Percentiles rank a stretch among this genome's conserved stretches.
phyloP scores from a whole-genome alignment of 2,797 vertebrate genomes.

The Epinephelus coioides region DNA sequence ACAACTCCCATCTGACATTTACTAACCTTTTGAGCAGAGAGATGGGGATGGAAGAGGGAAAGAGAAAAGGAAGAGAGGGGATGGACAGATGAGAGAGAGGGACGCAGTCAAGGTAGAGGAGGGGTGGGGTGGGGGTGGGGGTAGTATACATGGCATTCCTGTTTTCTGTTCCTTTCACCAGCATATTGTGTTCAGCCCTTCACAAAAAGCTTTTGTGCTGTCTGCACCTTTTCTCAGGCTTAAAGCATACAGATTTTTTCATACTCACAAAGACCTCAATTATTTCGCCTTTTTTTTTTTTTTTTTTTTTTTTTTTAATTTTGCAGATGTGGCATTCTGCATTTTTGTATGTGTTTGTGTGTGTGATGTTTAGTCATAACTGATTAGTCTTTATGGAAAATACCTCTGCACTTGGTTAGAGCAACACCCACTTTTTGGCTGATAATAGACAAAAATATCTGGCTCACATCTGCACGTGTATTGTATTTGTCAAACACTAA shows the following conservation, averaged over 20 bases:
- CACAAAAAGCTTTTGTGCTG: constrained; percentile 67
- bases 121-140: constrained; percentile 25
- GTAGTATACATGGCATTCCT: constrained; percentile 68
- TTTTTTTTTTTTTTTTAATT: constrained; percentile 24
- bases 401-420: constrained; percentile 3
- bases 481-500: not conserved
- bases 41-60: constrained; percentile 77
- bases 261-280: constrained; percentile 22
- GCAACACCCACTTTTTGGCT: not conserved
- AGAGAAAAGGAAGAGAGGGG: constrained; percentile 65
- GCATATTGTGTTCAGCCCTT: constrained; percentile 51
- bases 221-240: constrained; percentile 44
- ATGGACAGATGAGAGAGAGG: constrained; percentile 75
- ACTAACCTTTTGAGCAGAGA: constrained; percentile 89
- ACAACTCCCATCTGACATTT: constrained; percentile 90
- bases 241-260: constrained; percentile 8
- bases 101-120: constrained; percentile 20
- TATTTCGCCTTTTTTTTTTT: not conserved
- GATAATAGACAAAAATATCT: not conserved
- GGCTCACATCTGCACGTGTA: not conserved
- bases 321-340: constrained; percentile 34
- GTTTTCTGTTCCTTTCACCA: constrained; percentile 72
- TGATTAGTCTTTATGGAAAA: constrained; percentile 10
- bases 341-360: not conserved
- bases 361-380: constrained; percentile 1